These are phyloP conservation scores for Lipophrys pholis DNA, from an alignment of 2,113 vertebrate genomes.

Conservation along the genomic window DNA sequence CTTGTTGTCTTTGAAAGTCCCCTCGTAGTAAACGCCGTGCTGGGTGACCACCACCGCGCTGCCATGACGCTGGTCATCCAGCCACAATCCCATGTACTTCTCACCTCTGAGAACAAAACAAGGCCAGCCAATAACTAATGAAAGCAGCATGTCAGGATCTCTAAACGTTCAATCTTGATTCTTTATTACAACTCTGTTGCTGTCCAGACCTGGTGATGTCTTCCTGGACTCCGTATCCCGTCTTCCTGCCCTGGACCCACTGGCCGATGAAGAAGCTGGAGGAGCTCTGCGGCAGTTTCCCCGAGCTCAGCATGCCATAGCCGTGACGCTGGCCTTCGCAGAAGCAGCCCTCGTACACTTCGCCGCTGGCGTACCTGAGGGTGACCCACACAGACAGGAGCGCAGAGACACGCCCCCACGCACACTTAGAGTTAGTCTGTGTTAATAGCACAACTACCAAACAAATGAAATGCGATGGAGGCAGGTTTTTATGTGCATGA, in stretches of 20 bases:
- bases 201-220: constrained; percentile 92
- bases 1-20: constrained; percentile 92
- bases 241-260: constrained; percentile 93
- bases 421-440: no score
- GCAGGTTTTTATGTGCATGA: no score
- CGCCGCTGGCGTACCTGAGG: constrained; percentile 90
- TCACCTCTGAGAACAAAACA: constrained; percentile 86
- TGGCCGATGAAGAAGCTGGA: constrained; percentile 97
- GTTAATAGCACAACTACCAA: no score
- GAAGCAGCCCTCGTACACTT: constrained; percentile 98
- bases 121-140: not conserved
- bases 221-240: constrained; percentile 95
- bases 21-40: constrained; percentile 94
- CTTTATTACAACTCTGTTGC: no score
- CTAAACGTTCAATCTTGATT: no score
- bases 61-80: constrained; percentile 92
- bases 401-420: no score
- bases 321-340: constrained; percentile 92
- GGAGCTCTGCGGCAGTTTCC: constrained; percentile 89
- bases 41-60: constrained; percentile 93
- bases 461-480: not conserved
- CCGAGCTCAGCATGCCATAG: constrained; percentile 94
- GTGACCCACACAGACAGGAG: constrained; percentile 17
- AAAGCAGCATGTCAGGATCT: not conserved
- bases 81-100: constrained; percentile 98